These are phyloP conservation scores for Cyclura pinguis DNA, from an alignment of 2,797 vertebrate species.

Conservation along the genomic window DNA sequence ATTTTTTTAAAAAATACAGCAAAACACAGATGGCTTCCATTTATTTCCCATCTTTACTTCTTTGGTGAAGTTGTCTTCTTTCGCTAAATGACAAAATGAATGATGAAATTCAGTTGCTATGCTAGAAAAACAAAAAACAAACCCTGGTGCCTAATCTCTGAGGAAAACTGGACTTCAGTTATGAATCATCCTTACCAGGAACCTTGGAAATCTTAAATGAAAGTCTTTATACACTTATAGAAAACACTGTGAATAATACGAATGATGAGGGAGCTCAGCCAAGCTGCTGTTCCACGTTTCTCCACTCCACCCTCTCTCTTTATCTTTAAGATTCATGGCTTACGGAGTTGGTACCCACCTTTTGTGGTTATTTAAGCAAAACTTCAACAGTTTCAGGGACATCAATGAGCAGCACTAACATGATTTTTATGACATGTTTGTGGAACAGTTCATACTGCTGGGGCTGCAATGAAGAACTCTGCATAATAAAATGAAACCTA, in stretches of 20 bases:
- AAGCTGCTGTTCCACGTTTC: constrained; percentile 36
- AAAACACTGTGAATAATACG: constrained; percentile 74
- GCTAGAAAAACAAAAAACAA: constrained; percentile 87
- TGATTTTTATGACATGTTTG: constrained; percentile 74
- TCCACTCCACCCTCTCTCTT: neutral
- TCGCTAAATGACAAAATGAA: constrained; percentile 86
- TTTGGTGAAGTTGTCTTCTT: constrained; percentile 85
- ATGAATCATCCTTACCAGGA: constrained; percentile 85
- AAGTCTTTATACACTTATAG: constrained; percentile 78
- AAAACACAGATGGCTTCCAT: constrained; percentile 85
- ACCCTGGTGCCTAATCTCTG: constrained; percentile 81
- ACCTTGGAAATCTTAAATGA: constrained; percentile 81
- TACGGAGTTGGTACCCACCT: constrained; percentile 56
- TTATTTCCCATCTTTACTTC: constrained; percentile 84
- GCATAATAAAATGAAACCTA: constrained; percentile 74
- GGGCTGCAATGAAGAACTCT: constrained; percentile 73
- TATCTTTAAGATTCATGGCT: constrained; percentile 51
- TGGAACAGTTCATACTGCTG: constrained; percentile 71
- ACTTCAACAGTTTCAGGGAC: constrained; percentile 66
- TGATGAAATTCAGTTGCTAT: constrained; percentile 88
- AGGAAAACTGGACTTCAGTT: constrained; percentile 83
- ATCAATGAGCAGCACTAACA: constrained; percentile 59
- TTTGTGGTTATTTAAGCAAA: constrained; percentile 68
- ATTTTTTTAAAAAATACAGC: constrained; percentile 77
- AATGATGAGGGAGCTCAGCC: constrained; percentile 49